phyloP scores from a whole-genome alignment of 2,888 invertebrate species.

The Clostera curtula region DNA sequence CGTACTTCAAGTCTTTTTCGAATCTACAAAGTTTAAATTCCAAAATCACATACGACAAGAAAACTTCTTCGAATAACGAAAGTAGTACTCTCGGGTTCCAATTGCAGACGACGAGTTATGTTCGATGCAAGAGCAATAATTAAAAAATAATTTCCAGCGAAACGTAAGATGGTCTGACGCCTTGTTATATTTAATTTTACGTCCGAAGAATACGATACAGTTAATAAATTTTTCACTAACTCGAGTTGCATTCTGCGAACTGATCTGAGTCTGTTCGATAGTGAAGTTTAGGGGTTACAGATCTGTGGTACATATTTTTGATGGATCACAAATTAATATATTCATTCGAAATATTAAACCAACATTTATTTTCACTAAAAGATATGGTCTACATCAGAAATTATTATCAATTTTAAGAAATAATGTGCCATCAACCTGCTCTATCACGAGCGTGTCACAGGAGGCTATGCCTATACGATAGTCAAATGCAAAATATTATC shows the following conservation, averaged over 20 bases:
- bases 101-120: constrained; percentile 16
- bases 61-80: too few species aligned
- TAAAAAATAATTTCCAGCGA: constrained; percentile 39
- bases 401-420: too few species aligned
- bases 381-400: too few species aligned
- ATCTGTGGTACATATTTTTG: not conserved
- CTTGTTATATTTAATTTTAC: constrained; percentile 43
- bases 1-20: too few species aligned
- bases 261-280: constrained; percentile 36
- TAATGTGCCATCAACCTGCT: too few species aligned
- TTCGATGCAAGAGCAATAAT: constrained; percentile 35
- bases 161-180: constrained; percentile 35
- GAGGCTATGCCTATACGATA: too few species aligned
- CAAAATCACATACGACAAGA: too few species aligned
- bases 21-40: too few species aligned
- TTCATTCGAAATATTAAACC: not conserved
- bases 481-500: too few species aligned
- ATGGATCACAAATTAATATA: not conserved
- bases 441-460: too few species aligned
- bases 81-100: constrained; percentile 21
- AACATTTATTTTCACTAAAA: too few species aligned
- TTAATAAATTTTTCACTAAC: constrained; percentile 63
- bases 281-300: constrained; percentile 8
- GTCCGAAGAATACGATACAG: constrained; percentile 55
- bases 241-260: constrained; percentile 63